Conservation (phyloP, 2,797 vertebrate genomes). For the Falco rusticolus region DNA sequence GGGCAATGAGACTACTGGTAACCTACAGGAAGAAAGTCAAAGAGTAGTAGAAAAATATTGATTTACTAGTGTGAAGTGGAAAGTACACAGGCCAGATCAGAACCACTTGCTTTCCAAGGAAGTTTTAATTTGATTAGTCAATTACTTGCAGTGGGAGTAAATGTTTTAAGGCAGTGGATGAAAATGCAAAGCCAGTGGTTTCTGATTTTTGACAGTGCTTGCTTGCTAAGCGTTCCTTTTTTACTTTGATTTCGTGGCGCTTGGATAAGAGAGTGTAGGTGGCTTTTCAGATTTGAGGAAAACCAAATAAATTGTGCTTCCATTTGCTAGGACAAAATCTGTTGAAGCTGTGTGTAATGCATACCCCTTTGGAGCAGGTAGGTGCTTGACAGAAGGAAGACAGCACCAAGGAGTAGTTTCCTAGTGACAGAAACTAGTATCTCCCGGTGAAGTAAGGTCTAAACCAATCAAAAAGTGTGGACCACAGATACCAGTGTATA, state of each 20-base stretch:
- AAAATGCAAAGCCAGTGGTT: neutral
- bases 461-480: slow-evolving; percentile 62
- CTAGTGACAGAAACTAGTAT: slow-evolving; percentile 25
- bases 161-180: neutral
- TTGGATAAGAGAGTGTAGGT: neutral
- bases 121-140: slow-evolving; percentile 20
- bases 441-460: slow-evolving; percentile 2
- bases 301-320: neutral
- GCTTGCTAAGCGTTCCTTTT: neutral
- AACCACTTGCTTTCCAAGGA: neutral
- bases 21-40: slow-evolving; percentile 12
- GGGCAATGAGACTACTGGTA: neutral
- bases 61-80: slow-evolving; percentile 17
- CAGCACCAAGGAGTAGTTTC: neutral
- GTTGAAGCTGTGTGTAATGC: neutral
- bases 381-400: neutral
- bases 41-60: neutral
- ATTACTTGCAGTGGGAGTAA: neutral
- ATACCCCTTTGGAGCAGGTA: neutral
- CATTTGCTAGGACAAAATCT: neutral
- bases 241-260: neutral
- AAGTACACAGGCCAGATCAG: neutral
- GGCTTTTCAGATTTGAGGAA: neutral
- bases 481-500: slow-evolving; percentile 52
- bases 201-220: neutral